These are phyloP conservation scores for Alviniconcha marisindica DNA, from an alignment of 1,140 invertebrate species.

Conservation along the genomic window DNA sequence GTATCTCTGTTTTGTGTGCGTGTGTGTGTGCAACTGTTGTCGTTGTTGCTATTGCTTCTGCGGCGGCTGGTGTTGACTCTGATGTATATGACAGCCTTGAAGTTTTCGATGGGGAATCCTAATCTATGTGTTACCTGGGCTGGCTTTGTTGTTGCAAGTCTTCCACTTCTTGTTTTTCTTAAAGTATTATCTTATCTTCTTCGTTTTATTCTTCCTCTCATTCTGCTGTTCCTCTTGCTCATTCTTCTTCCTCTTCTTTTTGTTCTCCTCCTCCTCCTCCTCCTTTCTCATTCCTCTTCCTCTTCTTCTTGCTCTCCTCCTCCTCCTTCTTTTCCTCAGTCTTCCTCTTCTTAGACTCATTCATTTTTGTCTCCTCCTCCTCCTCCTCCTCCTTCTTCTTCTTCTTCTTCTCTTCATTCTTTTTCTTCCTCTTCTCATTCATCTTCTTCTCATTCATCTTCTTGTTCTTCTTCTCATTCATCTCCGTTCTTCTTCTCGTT, in stretches of 20 bases:
- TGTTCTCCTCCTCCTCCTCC: not conserved
- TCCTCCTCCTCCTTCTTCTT: constrained; percentile 17
- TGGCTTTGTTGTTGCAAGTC: too few relatives aligned
- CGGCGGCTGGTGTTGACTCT: too few relatives aligned
- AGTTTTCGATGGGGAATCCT: too few relatives aligned
- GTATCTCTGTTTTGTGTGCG: not conserved
- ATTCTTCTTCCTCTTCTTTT: not conserved
- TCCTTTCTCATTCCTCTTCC: not conserved
- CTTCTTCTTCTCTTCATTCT: not conserved
- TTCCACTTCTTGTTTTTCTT: too few relatives aligned
- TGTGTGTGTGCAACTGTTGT: not conserved
- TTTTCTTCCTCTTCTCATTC: not conserved
- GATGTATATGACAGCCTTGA: too few relatives aligned
- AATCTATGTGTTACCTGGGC: too few relatives aligned
- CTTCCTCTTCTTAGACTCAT: not conserved
- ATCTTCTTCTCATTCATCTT: not conserved
- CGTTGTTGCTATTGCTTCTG: too few relatives aligned
- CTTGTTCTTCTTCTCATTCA: not conserved
- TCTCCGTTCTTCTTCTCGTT: too few relatives aligned
- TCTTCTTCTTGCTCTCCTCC: too few relatives aligned
- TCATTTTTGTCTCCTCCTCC: constrained; percentile 1
- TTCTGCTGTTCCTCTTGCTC: too few relatives aligned
- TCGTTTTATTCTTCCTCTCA: too few relatives aligned
- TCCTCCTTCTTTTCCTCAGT: constrained; percentile 7
- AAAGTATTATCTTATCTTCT: too few relatives aligned